Evolutionary conservation across 37 sponge, comb jelly and placozoan species (phyloP).

Genomic region (Hormiphora californensis): DNA sequence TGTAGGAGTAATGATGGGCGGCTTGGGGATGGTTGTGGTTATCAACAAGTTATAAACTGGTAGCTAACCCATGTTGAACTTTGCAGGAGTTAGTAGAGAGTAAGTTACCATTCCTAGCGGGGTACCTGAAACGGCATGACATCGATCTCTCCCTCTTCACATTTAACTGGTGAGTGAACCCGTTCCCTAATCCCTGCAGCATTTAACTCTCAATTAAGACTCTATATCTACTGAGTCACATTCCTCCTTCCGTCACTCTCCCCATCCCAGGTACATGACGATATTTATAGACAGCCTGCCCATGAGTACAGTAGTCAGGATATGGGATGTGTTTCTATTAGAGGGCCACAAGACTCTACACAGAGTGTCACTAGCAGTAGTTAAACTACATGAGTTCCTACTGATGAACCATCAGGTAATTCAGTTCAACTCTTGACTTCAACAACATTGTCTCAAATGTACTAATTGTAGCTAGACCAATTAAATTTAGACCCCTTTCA

Average conservation of each 20-base stretch:
- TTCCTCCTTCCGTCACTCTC: no score
- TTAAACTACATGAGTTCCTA: constrained; percentile 39
- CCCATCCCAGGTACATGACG: no score
- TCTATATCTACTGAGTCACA: no score
- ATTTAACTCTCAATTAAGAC: no score
- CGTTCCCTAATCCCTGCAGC: no score
- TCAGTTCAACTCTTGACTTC: no score
- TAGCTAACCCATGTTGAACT: not conserved
- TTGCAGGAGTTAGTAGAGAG: constrained; percentile 35
- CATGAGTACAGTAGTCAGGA: constrained; percentile 21
- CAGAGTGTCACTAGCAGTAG: not conserved
- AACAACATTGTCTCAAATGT: no score
- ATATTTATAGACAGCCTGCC: constrained; percentile 51
- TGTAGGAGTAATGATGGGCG: not conserved
- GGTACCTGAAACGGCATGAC: constrained; percentile 38
- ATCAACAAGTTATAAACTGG: no score
- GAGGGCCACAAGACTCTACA: constrained; percentile 53
- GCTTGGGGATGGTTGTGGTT: no score
- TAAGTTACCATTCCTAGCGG: constrained; percentile 33
- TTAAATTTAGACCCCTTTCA: no score
- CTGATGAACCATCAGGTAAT: constrained; percentile 48
- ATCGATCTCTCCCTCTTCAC: constrained; percentile 53
- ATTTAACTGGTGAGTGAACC: constrained; percentile 54
- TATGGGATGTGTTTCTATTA: constrained; percentile 33
- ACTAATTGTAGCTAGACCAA: no score